Conservation (phyloP, 2,888 invertebrate genomes). For the Tortricodes alternella region DNA sequence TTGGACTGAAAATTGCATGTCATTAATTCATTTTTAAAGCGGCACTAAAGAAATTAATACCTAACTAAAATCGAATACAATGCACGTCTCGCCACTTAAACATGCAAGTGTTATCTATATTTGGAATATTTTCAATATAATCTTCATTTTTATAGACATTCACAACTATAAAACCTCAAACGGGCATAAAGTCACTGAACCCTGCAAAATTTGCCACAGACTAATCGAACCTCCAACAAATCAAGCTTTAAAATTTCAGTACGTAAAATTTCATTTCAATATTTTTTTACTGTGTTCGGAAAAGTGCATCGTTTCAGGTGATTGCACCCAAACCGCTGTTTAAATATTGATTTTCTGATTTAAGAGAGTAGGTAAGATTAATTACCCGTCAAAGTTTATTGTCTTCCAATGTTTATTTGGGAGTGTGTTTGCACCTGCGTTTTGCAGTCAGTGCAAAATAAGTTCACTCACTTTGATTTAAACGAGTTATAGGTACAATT, state of each 20-base stretch:
- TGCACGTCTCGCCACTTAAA: not conserved
- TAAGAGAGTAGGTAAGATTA: slow-evolving; percentile 49
- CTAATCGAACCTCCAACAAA: not conserved
- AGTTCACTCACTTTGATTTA: not conserved
- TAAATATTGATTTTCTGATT: slow-evolving; percentile 58
- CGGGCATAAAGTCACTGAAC: slow-evolving; percentile 36
- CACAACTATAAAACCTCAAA: slow-evolving; percentile 47
- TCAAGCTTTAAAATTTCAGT: not conserved
- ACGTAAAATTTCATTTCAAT: not conserved
- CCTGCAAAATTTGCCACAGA: slow-evolving; percentile 30
- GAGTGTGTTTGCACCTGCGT: not conserved
- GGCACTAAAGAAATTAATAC: too few species aligned
- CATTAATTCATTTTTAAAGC: not conserved
- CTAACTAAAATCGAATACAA: not conserved
- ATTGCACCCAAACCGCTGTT: slow-evolving; percentile 33
- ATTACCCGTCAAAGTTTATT: slow-evolving; percentile 55
- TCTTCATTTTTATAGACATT: slow-evolving; percentile 47
- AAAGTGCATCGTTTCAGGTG: slow-evolving; percentile 33
- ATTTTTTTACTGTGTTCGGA: slow-evolving; percentile 32
- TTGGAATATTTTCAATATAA: slow-evolving; percentile 24
- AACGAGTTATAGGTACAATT: not conserved
- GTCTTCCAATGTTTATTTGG: slow-evolving; percentile 37
- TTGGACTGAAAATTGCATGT: too few species aligned
- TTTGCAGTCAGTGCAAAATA: not conserved
- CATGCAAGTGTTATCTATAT: slow-evolving; percentile 12